A percentile compares a stretch with the other conserved stretches of the same genome.
phyloP scores from a whole-genome alignment of 2,888 invertebrate genomes.

The Drosophila bunnanda region DNA sequence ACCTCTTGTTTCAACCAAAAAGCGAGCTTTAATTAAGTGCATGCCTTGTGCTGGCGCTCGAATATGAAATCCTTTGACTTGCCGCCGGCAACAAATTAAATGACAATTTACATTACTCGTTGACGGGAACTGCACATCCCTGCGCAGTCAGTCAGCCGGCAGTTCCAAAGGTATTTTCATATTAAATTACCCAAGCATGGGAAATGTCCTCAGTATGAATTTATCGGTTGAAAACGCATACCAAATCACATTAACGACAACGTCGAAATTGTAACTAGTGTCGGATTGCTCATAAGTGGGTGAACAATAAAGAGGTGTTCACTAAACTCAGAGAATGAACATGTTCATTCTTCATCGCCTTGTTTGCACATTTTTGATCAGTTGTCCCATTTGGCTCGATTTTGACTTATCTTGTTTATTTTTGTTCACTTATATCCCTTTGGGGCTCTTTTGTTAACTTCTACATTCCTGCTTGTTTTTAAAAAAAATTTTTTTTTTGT shows the following conservation, averaged over 20 bases:
- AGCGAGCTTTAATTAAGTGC: conserved; percentile 71
- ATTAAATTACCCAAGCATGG: conserved; percentile 30
- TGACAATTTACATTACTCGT: conserved; percentile 28
- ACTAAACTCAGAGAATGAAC: background rate
- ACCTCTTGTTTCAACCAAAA: conserved; percentile 20
- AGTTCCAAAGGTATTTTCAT: conserved; percentile 35
- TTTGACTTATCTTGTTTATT: background rate
- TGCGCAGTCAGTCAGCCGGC: conserved; percentile 8
- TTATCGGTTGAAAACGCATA: conserved; percentile 13
- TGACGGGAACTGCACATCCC: conserved; percentile 14
- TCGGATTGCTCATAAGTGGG: background rate
- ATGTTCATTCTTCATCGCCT: background rate
- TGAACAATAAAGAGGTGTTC: background rate
- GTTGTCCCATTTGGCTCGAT: background rate
- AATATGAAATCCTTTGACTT: conserved; percentile 58
- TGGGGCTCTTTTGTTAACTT: too few species aligned
- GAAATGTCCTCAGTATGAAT: conserved; percentile 2
- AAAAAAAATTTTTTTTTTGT: too few species aligned
- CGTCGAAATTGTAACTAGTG: conserved; percentile 1
- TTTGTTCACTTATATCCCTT: background rate
- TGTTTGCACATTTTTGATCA: background rate
- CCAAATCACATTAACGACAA: conserved; percentile 16
- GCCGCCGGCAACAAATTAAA: conserved; percentile 35
- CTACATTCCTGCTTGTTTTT: too few species aligned
- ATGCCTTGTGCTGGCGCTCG: conserved; percentile 48